Percentiles rank a stretch among this genome's conserved stretches.
Conservation (phyloP, 2,113 vertebrate species). For the Trogon melanurus region DNA sequence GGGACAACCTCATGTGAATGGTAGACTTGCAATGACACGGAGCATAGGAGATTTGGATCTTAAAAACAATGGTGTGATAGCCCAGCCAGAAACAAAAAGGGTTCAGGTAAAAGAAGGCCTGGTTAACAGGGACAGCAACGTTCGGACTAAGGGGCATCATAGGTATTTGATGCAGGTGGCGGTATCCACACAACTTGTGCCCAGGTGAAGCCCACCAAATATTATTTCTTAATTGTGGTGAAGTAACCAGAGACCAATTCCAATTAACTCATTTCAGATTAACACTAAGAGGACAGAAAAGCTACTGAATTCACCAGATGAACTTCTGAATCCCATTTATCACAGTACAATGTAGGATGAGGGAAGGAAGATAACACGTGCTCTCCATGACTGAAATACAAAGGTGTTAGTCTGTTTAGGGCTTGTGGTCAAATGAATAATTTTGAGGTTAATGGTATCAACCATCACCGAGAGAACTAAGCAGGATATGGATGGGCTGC, state of each 20-base stretch:
- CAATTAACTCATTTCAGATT: neutral
- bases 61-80: slow-evolving; percentile 90
- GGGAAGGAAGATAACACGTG: neutral
- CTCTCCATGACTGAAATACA: neutral
- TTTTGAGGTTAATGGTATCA: neutral
- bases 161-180: neutral
- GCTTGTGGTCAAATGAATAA: neutral
- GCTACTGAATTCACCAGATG: neutral
- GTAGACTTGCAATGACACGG: slow-evolving; percentile 94
- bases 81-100: slow-evolving; percentile 93
- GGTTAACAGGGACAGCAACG: neutral
- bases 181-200: rapidly evolving
- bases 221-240: neutral
- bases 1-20: slow-evolving; percentile 95
- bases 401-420: neutral
- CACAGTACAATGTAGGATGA: neutral
- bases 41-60: slow-evolving; percentile 97
- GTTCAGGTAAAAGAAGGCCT: slow-evolving; percentile 77
- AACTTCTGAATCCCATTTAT: neutral
- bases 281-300: neutral
- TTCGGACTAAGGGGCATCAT: neutral
- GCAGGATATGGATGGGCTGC: neutral
- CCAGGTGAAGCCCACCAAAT: neutral
- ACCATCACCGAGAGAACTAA: neutral
- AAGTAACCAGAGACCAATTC: neutral